These are phyloP conservation scores for Hephaestus fuliginosus DNA, from an alignment of 2,797 vertebrate genomes.

Conservation along the genomic window DNA sequence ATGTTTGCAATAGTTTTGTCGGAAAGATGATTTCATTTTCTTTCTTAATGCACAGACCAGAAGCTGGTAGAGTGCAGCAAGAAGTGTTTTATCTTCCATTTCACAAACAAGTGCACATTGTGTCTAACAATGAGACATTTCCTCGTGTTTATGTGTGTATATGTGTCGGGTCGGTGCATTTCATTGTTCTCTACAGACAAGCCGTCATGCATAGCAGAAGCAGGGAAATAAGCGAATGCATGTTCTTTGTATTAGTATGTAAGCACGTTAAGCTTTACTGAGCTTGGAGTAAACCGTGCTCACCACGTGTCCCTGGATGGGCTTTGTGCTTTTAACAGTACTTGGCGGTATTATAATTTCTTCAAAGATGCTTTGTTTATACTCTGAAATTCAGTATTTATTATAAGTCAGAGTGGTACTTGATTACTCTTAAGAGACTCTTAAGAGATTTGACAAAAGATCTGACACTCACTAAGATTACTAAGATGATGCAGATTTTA, in stretches of 20 bases:
- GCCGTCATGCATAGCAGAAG: not conserved
- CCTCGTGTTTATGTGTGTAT: constrained; percentile 1
- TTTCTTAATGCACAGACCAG: too few relatives aligned
- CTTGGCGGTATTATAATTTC: not conserved
- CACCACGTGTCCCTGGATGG: not conserved
- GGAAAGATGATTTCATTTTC: not conserved
- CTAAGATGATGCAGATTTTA: not conserved
- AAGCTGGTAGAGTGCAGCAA: not conserved
- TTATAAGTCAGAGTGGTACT: not conserved
- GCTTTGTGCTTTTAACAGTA: not conserved
- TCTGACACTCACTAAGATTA: too few relatives aligned
- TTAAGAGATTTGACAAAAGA: too few relatives aligned
- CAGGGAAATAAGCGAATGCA: not conserved
- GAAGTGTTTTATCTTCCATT: not conserved
- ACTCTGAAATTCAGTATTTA: not conserved
- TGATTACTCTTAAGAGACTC: not conserved
- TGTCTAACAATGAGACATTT: not conserved
- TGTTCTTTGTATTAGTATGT: not conserved
- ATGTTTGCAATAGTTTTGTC: not conserved
- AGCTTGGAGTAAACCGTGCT: not conserved
- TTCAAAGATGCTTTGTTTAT: not conserved
- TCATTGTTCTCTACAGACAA: not conserved
- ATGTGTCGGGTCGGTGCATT: not conserved
- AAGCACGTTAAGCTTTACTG: not conserved
- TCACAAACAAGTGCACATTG: not conserved